phyloP scores from a whole-genome alignment of 2,113 vertebrate species.

The Pongo pygmaeus region DNA sequence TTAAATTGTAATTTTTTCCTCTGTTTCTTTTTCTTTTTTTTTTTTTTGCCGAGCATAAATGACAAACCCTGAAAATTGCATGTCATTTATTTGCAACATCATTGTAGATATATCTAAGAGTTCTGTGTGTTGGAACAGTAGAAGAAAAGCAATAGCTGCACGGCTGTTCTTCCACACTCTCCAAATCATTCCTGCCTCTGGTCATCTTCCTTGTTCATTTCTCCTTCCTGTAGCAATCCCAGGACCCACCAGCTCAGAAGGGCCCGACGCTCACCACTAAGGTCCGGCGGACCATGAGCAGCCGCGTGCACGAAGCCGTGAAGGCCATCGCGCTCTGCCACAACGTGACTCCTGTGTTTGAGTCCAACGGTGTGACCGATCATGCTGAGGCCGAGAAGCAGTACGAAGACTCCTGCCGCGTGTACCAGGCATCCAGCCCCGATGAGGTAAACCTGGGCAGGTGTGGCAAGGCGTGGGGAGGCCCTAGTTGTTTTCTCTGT shows the following conservation, averaged over 20 bases:
- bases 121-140: rapidly evolving
- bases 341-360: constrained; percentile 96
- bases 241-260: constrained; percentile 91
- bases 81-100: rapidly evolving
- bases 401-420: constrained; percentile 96
- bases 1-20: no score
- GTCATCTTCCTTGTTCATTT: not conserved
- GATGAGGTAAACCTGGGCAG: constrained; percentile 89
- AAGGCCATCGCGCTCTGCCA: constrained; percentile 97
- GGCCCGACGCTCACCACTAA: constrained; percentile 90
- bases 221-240: constrained; percentile 84
- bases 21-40: not conserved
- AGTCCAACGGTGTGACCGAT: constrained; percentile 95
- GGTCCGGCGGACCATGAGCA: constrained; percentile 97
- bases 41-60: rapidly evolving
- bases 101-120: rapidly evolving
- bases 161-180: rapidly evolving
- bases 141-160: rapidly evolving
- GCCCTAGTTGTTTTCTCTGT: rapidly evolving
- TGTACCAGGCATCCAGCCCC: constrained; percentile 97
- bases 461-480: rapidly evolving
- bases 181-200: rapidly evolving
- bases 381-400: constrained; percentile 97
- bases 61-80: not conserved
- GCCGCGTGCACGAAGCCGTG: constrained; percentile 95